Percentiles rank a stretch among this genome's conserved stretches.
Evolutionary conservation across 2,113 vertebrate species (phyloP).

Genomic region (Anser cygnoides): DNA sequence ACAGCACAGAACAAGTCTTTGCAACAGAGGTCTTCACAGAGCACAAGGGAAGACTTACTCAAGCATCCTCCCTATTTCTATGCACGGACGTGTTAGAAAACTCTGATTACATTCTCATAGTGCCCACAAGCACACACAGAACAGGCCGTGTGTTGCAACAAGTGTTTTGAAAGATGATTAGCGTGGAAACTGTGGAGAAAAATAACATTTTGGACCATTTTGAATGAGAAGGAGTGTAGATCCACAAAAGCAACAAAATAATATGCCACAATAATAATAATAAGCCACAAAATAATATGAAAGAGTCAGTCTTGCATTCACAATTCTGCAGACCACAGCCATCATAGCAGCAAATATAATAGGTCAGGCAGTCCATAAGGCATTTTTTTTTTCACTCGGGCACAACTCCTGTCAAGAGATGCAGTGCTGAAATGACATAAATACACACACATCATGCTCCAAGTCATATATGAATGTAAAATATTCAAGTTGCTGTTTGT

Average conservation of each 20-base stretch:
- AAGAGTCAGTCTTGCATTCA: not conserved
- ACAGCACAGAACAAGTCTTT: not conserved
- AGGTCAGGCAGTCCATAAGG: not conserved
- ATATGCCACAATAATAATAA: too few species aligned
- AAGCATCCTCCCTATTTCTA: not conserved
- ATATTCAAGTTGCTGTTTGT: not conserved
- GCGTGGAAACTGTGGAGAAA: not conserved
- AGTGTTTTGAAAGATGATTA: not conserved
- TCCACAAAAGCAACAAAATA: not conserved
- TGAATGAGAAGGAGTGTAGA: not conserved
- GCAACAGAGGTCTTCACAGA: not conserved
- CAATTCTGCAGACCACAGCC: not conserved
- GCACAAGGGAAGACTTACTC: not conserved
- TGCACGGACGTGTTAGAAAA: fast-evolving
- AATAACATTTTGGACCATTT: not conserved
- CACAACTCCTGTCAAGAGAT: not conserved
- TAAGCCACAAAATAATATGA: not conserved
- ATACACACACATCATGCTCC: fast-evolving
- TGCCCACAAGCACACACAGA: too few species aligned
- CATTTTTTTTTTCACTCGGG: not conserved
- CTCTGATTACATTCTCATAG: not conserved
- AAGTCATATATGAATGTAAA: not conserved
- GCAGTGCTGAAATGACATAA: not conserved
- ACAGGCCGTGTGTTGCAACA: not conserved
- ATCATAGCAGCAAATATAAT: not conserved